Evolutionary conservation across 2,888 invertebrate species (phyloP).

Genomic region (Cantharis rufa): DNA sequence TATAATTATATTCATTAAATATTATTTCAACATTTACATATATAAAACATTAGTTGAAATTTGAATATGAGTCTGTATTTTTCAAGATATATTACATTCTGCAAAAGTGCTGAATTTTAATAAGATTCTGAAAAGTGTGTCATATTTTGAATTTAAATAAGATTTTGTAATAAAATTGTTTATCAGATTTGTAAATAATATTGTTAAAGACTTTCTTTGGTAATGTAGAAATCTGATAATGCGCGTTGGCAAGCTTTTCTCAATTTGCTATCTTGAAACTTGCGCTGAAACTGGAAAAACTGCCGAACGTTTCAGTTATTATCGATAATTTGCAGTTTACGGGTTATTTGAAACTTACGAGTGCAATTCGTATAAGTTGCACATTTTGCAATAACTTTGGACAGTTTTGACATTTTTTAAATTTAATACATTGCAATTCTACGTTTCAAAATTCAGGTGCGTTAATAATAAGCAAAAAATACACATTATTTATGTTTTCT

Average conservation of each 20-base stretch:
- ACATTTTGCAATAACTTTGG: background rate
- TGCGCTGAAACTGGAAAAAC: slow-evolving; percentile 16
- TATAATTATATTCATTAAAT: background rate
- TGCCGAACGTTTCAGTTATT: slow-evolving; percentile 14
- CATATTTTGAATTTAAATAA: background rate
- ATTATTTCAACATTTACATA: background rate
- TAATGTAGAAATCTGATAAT: slow-evolving; percentile 1
- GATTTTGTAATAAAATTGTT: background rate
- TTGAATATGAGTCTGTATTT: background rate
- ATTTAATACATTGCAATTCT: background rate
- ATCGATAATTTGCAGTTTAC: background rate
- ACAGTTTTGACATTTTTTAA: background rate
- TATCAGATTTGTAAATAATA: slow-evolving; percentile 11
- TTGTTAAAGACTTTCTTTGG: slow-evolving; percentile 9
- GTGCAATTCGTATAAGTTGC: background rate
- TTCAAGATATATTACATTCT: background rate
- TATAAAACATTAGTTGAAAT: background rate
- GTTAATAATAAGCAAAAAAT: background rate
- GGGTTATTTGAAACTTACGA: background rate
- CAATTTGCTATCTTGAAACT: slow-evolving; percentile 11
- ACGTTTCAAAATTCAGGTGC: background rate
- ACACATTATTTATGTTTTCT: background rate
- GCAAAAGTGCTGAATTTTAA: background rate
- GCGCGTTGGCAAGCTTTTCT: slow-evolving; percentile 10
- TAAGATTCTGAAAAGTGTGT: background rate